A percentile compares a stretch with the other conserved stretches of the same genome.
Evolutionary conservation across 2,113 vertebrate genomes (phyloP).

Genomic region (Campylomormyrus numenius): DNA sequence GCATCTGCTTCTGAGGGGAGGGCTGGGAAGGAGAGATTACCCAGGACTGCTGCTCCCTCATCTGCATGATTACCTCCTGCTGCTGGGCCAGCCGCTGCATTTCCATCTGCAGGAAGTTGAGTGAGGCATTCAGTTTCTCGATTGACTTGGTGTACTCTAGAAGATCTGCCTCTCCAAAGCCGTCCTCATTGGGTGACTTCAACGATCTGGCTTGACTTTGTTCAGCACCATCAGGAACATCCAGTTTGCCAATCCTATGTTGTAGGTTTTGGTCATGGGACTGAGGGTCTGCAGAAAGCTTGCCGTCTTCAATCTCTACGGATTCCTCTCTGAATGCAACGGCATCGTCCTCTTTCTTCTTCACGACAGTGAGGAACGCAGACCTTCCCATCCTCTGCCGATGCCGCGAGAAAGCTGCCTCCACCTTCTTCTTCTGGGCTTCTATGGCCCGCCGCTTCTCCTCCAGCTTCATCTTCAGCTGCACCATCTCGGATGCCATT

Average conservation of each 20-base stretch:
- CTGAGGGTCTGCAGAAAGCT: constrained; percentile 47
- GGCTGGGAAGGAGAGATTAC: constrained; percentile 76
- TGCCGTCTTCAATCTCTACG: constrained; percentile 63
- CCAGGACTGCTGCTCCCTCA: constrained; percentile 92
- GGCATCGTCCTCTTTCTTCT: constrained; percentile 78
- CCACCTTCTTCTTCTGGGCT: constrained; percentile 95
- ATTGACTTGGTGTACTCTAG: constrained; percentile 90
- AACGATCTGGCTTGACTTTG: constrained; percentile 53
- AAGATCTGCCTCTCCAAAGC: constrained; percentile 69
- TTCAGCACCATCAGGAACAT: constrained; percentile 53
- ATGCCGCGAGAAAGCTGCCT: constrained; percentile 86
- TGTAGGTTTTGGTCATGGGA: constrained; percentile 36
- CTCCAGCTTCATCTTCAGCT: constrained; percentile 88
- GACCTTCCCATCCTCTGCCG: constrained; percentile 93
- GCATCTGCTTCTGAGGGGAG: constrained; percentile 75
- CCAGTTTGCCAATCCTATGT: constrained; percentile 47
- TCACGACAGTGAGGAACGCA: constrained; percentile 88
- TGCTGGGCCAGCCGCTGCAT: constrained; percentile 94
- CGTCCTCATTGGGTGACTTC: constrained; percentile 39
- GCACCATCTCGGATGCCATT: constrained; percentile 91
- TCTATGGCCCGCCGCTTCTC: constrained; percentile 95
- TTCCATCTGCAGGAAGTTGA: constrained; percentile 87
- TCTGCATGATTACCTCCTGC: constrained; percentile 94
- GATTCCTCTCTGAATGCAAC: constrained; percentile 72
- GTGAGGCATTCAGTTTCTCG: constrained; percentile 84